Evolutionary conservation across 2,113 vertebrate genomes (phyloP).

Genomic region (Nerophis lumbriciformis): DNA sequence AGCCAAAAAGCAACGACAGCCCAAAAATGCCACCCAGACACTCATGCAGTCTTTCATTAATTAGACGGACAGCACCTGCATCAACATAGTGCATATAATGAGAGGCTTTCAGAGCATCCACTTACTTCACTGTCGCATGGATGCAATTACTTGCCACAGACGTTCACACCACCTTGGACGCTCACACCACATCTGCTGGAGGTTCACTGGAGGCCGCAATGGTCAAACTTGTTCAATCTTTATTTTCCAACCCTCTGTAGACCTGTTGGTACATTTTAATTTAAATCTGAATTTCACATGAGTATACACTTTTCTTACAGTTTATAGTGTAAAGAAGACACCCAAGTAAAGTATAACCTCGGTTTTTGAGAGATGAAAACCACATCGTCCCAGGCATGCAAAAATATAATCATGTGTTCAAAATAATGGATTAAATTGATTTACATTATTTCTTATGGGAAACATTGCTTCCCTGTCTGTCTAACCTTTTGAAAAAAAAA

Average conservation of each 20-base stretch:
- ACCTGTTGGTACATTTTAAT: background rate
- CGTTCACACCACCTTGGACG: conserved; percentile 25
- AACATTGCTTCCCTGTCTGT: no score
- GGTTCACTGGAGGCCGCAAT: background rate
- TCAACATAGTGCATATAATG: conserved; percentile 57
- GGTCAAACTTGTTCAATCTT: background rate
- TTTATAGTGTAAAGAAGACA: no score
- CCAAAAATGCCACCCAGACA: conserved; percentile 47
- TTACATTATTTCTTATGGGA: no score
- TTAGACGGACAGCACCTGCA: conserved; percentile 56
- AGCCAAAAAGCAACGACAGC: conserved; percentile 24
- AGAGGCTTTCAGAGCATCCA: conserved; percentile 34
- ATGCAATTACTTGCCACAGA: conserved; percentile 47
- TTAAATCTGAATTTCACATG: background rate
- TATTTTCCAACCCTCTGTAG: background rate
- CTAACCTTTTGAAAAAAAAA: no score
- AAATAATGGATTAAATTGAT: no score
- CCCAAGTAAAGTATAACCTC: no score
- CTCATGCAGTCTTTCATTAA: conserved; percentile 43
- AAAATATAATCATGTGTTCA: no score
- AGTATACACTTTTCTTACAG: no score
- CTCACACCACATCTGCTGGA: background rate
- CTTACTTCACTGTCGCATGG: conserved; percentile 36
- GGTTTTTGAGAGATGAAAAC: no score
- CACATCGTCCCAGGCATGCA: no score